Evolutionary conservation across 2,888 invertebrate genomes (phyloP).

Genomic region (Brassicogethes aeneus): DNA sequence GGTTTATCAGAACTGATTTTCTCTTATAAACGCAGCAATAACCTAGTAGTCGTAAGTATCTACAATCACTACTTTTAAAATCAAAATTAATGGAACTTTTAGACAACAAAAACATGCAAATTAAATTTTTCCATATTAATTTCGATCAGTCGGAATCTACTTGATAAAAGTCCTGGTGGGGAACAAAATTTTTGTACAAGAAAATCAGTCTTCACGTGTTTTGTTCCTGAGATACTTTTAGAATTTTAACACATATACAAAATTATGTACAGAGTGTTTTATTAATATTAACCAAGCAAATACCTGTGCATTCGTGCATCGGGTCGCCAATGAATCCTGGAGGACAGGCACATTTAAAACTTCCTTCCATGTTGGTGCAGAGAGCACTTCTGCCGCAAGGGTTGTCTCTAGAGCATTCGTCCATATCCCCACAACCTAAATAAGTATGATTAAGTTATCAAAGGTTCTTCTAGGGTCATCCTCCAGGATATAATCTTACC

Average conservation of each 20-base stretch:
- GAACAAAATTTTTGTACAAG: constrained; percentile 15
- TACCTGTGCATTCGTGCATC: constrained; percentile 65
- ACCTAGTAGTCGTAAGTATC: no score
- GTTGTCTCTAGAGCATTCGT: constrained; percentile 61
- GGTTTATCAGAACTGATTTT: constrained; percentile 6
- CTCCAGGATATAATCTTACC: no score
- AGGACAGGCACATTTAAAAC: constrained; percentile 73
- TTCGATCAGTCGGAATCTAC: no score
- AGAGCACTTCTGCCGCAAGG: constrained; percentile 69
- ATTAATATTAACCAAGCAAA: constrained; percentile 9
- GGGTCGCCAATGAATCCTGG: constrained; percentile 77
- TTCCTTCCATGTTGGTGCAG: constrained; percentile 72
- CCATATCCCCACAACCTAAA: constrained; percentile 56
- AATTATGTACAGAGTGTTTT: constrained; percentile 19
- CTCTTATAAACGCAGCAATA: no score
- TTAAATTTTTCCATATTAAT: no score
- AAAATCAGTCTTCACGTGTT: constrained; percentile 40
- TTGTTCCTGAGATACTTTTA: constrained; percentile 24
- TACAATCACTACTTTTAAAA: no score
- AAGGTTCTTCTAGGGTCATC: no score
- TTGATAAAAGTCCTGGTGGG: neutral
- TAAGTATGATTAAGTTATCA: no score
- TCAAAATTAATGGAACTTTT: no score
- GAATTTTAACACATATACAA: constrained; percentile 17
- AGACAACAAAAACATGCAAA: no score